Evolutionary conservation across 2,113 vertebrate genomes (phyloP), one percentile per base, ranked within the genome.

Genomic region (Lamprotornis superbus): DNA sequence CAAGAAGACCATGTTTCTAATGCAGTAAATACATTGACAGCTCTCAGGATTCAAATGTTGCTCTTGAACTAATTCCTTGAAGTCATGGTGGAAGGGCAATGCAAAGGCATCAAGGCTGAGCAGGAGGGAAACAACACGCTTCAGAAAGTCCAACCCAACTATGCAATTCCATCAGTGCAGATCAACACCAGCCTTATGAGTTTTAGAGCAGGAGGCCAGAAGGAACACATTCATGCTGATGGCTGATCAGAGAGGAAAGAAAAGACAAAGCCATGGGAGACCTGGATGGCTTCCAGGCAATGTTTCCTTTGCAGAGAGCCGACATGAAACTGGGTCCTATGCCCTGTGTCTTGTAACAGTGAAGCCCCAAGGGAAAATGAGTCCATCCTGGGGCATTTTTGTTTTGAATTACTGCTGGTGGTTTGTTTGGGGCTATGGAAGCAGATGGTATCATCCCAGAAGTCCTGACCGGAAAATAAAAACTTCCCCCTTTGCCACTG

Each of bases 311-410:
- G 6, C 4, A 9, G 37, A 83, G 18, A 52, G 35, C 0, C 3
- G 5, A 50, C 28, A 8, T 11, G 25, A 70, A 84, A 78, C 9
- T 24, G 47, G 22, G 49, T 63, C 18, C 30, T 20, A n/a, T 4
- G 27, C 10, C 7, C 0, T 0, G 3, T 57, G 39, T 31, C 50
- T 68, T 64, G 15, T 8, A 69, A 56, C 15, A 24, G 24, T 40
- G 50, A 56, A 57, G 40, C 6, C 22, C 15, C 25, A 37, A 37
- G 22, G 55, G 28, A 61, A 67, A 67, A 67, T 18, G 31, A 31
- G 53, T 42, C 39, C 20, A n/a, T 4, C 33, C 23, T 21, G 15
- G 39, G 31, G 15, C 21, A 75, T 50, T 82, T 52, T 50, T 37
- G 21, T 49, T 78, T 57, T 33, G 33, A 75, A 35, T 67, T 57